Base-by-base conservation (phyloP, 2,113 vertebrate species). In the Phoxinus phoxinus region DNA sequence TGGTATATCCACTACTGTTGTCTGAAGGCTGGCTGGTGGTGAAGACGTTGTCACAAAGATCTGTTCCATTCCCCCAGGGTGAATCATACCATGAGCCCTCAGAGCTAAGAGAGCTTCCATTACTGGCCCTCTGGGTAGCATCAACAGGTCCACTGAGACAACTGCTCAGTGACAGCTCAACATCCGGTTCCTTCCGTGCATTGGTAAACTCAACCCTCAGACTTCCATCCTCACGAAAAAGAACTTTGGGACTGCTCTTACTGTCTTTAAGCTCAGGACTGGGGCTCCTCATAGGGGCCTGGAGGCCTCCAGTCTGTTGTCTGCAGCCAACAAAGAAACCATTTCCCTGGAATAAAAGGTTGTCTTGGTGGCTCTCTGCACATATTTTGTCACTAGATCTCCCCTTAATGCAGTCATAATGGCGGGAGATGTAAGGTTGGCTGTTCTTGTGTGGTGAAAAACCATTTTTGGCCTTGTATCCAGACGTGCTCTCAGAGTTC, bases 41-140 rank as follows among this genome's bases (percentile, higher is more conserved):
- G 77, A 95, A 96, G 0, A 94, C 90, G 10, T 92, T 94, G 73
- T 97, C 96, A 1, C 90, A 63, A 73, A 93, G 90, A 83, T 96
- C 96, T 1, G 92, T 93, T 9, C 51, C 86, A n/a, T 91, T 91
- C 61, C 97, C 96, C 97, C 97, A 98, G 0, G 97, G 96, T 0
- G 95, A 96, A 89, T 99, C 97, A 77, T 97, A 98, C 97, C 97
- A 98, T 21, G 97, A 99, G 6, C 95, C 95, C 83, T 98, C 97
- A 0, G 97, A 99, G 90, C 97, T 99, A 56, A 98, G 92, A 0
- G 96, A 98, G 90, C 97, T 97, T 74, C 97, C 97, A 89, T 97
- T 97, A 88, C 97, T 98, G 84, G 96, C 97, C 71, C 95, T 94
- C 53, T 95, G 94, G 46, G 90, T 92, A 5, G 93, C 91, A 75